Conservation (phyloP, 2,888 invertebrate genomes). For the Yponomeuta plumbellus region DNA sequence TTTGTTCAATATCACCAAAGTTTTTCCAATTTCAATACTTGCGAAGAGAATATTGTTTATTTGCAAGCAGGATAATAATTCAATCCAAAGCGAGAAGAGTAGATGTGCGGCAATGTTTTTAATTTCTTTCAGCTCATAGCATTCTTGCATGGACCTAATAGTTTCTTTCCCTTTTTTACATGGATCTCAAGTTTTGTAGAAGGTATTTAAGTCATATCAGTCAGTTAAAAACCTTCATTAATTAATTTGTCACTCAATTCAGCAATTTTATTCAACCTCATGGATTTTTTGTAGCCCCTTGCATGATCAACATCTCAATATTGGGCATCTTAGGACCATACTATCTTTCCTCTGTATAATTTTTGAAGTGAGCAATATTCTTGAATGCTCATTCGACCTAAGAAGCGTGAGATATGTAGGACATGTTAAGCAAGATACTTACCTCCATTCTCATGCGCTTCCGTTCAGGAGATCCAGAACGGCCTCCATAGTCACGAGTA, state of each 20-base stretch:
- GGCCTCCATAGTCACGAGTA: slow-evolving; percentile 71
- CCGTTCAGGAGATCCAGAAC: slow-evolving; percentile 78
- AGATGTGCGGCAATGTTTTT: not conserved
- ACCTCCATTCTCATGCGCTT: slow-evolving; percentile 80
- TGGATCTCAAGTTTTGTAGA: not conserved
- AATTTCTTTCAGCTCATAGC: not conserved
- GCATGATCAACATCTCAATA: not conserved
- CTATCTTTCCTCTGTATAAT: not conserved
- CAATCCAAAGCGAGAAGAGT: not conserved
- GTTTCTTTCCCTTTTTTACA: not conserved
- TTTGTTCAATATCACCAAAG: not conserved
- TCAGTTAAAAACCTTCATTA: not conserved
- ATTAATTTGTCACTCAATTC: not conserved
- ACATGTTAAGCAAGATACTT: slow-evolving; percentile 32
- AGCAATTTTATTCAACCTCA: not conserved
- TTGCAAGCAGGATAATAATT: not conserved
- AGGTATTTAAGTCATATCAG: not conserved
- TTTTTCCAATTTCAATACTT: not conserved
- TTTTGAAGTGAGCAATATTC: not conserved
- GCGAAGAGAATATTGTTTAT: not conserved
- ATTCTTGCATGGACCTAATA: slow-evolving; percentile 1
- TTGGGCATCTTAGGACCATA: not conserved
- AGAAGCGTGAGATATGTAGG: not conserved
- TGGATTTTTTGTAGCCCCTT: not conserved
- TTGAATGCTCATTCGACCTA: not conserved